These are phyloP conservation scores for Perodicticus potto DNA, from an alignment of 2,797 vertebrate species.

Conservation along the genomic window DNA sequence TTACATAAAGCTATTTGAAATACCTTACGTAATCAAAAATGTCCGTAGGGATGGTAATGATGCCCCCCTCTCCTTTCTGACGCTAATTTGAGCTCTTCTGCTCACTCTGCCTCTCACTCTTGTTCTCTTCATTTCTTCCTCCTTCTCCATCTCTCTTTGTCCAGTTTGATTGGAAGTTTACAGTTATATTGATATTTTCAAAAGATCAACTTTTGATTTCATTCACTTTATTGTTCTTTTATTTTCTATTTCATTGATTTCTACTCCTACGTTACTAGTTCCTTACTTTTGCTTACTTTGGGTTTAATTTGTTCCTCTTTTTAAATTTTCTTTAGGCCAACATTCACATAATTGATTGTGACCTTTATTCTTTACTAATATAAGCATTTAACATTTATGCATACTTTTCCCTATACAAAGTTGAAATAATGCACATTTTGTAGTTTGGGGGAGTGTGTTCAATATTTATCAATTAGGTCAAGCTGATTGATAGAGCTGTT, in stretches of 20 bases:
- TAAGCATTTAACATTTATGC: background rate
- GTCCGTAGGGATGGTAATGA: background rate
- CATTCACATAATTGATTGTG: background rate
- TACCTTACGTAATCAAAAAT: background rate
- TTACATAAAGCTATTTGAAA: background rate
- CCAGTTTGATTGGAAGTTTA: background rate
- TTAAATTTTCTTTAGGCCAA: background rate
- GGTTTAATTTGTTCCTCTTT: background rate
- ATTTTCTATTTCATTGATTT: slow-evolving; percentile 19
- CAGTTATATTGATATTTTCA: slow-evolving; percentile 6
- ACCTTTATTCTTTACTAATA: background rate
- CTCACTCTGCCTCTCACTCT: background rate
- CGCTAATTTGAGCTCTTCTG: background rate
- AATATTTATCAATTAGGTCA: background rate
- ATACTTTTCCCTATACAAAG: background rate
- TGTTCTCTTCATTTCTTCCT: too few relatives aligned
- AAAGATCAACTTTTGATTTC: background rate
- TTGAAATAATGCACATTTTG: background rate
- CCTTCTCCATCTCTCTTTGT: background rate
- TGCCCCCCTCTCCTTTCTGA: background rate
- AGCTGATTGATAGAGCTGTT: background rate
- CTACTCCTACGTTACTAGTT: background rate
- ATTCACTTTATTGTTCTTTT: background rate
- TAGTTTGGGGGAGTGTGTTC: background rate
- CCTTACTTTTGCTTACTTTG: background rate